Evolutionary conservation across 1,140 invertebrate species (phyloP), one percentile per base, ranked within the genome.

Genomic region (Drosophila lini): DNA sequence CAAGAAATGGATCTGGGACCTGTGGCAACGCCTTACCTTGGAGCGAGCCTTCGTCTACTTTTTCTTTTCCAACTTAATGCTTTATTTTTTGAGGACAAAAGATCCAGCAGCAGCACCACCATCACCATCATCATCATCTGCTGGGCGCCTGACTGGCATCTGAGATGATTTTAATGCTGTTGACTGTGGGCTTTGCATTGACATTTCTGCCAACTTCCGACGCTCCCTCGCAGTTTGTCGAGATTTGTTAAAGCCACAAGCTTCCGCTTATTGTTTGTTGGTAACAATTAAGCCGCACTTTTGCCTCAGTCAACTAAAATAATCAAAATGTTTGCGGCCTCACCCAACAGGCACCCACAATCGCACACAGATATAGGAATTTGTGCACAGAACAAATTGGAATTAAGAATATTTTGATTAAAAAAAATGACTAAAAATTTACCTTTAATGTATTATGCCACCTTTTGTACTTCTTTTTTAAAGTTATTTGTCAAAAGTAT

Each of bases 261-360:
- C 83, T 86, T 86, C 82, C 83, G 83, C 71, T 88, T 80, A 85
- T 84, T 84, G 81, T 81, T 88, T 79, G 83, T 44, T 62, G 59
- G 40, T 64, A 77, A 88, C 83, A 86, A 83, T 88, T 82, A 86
- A 82, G 83, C 83, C 79, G 58, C 75, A 79, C 74, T 69, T 79
- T 69, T 74, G 60, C 63, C 32, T 50, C 59, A 85, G 48, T 85
- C 68, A 81, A 79, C 76, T 63, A 68, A 81, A 81, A 81, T 78
- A 73, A 81, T 81, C 68, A 78, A 81, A 81, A 81, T 81, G 68
- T 78, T 81, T 81, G 79, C 62, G 79, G 79, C 62, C 68, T 81
- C 64, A 62, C 79, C 61, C 57, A 81, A 42, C 34, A 38, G 52
- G 55, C 74, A 78, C 74, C 60, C 79, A 50, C 81, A 63, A 31